These are phyloP conservation scores for Byasa hedistus DNA, from an alignment of 2,888 invertebrate species.

Conservation along the genomic window DNA sequence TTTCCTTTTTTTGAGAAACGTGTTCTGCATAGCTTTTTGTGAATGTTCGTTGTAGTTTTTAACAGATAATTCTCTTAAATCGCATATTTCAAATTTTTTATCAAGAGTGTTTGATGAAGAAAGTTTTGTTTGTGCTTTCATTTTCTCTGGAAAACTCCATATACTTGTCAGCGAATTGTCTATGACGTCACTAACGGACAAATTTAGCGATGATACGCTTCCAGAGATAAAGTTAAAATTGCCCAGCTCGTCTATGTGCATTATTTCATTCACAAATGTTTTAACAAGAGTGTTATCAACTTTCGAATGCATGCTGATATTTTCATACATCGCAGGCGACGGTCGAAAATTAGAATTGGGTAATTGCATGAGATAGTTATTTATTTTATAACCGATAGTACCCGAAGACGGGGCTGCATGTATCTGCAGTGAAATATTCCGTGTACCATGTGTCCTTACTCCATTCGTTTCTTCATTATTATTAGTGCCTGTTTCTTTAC, in stretches of 20 bases:
- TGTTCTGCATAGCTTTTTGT: not conserved
- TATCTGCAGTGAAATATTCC: not conserved
- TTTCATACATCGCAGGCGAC: not conserved
- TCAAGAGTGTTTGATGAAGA: not conserved
- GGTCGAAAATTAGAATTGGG: not conserved
- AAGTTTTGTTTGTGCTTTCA: constrained; percentile 1
- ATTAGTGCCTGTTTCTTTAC: not conserved
- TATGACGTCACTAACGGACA: not conserved
- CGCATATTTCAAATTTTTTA: not conserved
- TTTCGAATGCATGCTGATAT: not conserved
- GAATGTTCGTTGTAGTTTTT: not conserved
- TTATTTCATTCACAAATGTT: constrained; percentile 20
- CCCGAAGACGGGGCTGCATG: constrained; percentile 5
- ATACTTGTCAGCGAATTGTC: constrained; percentile 1
- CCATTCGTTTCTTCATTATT: not conserved
- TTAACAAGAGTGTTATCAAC: constrained; percentile 11
- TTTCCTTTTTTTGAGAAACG: not conserved
- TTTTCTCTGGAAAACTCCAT: constrained; percentile 19
- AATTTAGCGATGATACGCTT: not conserved
- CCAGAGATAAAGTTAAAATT: not conserved
- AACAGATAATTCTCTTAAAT: not conserved
- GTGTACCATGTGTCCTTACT: not conserved
- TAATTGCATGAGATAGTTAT: constrained; percentile 4
- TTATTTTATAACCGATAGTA: not conserved
- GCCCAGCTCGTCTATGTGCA: constrained; percentile 13